Conservation (phyloP, 2,797 vertebrate species). For the Sciurus carolinensis region DNA sequence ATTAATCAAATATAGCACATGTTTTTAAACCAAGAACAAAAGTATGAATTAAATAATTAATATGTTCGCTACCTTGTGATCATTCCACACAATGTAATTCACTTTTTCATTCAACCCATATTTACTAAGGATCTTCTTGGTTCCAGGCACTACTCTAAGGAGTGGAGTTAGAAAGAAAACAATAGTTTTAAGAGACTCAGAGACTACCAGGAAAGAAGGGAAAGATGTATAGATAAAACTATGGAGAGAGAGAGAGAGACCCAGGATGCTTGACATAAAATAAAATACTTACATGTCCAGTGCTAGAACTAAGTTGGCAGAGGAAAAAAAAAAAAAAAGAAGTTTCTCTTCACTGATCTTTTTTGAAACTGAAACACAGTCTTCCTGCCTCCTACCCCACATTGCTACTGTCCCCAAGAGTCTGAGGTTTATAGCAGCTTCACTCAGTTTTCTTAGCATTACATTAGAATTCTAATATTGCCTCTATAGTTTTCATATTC, state of each 20-base stretch:
- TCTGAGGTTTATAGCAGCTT: conserved; percentile 13
- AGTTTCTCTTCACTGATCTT: conserved; percentile 60
- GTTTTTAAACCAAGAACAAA: conserved; percentile 10
- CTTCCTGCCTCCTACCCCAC: neutral
- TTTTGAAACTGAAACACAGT: conserved; percentile 12
- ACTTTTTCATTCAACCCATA: conserved; percentile 15
- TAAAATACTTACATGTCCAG: neutral
- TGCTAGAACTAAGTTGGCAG: conserved; percentile 9
- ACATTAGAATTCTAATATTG: conserved; percentile 56
- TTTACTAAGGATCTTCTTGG: neutral
- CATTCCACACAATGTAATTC: neutral
- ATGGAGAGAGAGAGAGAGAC: neutral
- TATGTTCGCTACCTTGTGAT: neutral
- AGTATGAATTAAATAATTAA: conserved; percentile 3
- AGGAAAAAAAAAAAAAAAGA: neutral
- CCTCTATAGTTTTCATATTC: conserved; percentile 59
- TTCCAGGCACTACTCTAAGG: neutral
- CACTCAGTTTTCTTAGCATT: conserved; percentile 62
- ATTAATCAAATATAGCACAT: neutral
- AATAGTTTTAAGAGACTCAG: conserved; percentile 36
- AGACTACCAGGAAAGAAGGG: neutral
- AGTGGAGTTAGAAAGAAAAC: neutral
- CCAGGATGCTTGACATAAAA: conserved; percentile 9
- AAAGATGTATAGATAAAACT: neutral
- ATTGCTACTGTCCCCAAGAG: neutral